A percentile compares a stretch with the other conserved stretches of the same genome.
phyloP scores from a whole-genome alignment of 2,888 invertebrate genomes.

The Agriopis leucophaearia region DNA sequence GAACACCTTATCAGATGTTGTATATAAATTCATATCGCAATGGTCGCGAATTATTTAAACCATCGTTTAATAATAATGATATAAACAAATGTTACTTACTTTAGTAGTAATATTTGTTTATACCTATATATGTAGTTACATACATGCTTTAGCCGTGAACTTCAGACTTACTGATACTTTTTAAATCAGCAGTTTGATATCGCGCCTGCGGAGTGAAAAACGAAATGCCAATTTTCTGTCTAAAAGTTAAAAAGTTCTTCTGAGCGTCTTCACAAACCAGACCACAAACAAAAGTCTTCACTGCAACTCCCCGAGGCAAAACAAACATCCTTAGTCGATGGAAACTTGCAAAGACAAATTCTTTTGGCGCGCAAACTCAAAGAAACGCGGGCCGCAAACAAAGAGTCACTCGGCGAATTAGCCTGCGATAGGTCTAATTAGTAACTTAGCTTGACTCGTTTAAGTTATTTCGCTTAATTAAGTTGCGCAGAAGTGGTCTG shows the following conservation, averaged over 20 bases:
- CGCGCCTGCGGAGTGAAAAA: conserved; percentile 3
- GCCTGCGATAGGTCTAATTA: conserved; percentile 84
- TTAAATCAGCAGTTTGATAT: not conserved
- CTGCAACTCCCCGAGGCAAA: conserved; percentile 68
- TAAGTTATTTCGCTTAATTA: conserved; percentile 87
- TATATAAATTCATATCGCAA: not conserved
- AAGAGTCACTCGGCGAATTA: conserved; percentile 83
- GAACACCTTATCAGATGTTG: not conserved
- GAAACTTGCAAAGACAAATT: conserved; percentile 77
- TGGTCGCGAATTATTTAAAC: not conserved
- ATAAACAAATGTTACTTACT: no score
- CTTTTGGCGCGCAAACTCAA: conserved; percentile 83
- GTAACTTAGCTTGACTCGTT: conserved; percentile 77
- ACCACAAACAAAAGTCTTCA: conserved; percentile 65
- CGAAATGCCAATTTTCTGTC: conserved; percentile 9
- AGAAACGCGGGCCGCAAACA: conserved; percentile 79
- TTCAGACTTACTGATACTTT: conserved; percentile 9
- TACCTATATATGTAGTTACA: not conserved
- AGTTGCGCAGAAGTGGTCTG: conserved; percentile 85
- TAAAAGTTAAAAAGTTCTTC: conserved; percentile 37
- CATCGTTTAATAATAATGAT: not conserved
- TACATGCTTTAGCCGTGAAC: not conserved
- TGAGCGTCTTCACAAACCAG: conserved; percentile 50
- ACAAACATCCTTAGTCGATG: conserved; percentile 80
- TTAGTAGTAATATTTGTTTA: no score